Conservation (phyloP, 2,797 vertebrate genomes). For the Acanthurus leucopareius region DNA sequence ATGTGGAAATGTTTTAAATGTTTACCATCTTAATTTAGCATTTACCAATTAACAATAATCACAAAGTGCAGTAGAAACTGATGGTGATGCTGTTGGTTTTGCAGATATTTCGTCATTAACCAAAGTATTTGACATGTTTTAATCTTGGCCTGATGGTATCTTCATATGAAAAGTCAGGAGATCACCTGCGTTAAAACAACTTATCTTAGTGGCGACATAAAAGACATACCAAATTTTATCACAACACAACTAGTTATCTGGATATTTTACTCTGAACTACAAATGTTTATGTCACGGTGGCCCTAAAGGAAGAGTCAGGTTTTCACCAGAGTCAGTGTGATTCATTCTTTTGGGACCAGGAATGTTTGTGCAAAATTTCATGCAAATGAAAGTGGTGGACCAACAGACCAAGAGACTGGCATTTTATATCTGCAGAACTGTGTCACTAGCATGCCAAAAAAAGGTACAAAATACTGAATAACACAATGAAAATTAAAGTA, state of each 20-base stretch:
- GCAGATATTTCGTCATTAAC: neutral
- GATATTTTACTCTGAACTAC: too few species aligned
- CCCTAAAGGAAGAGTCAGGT: too few species aligned
- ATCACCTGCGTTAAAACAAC: too few species aligned
- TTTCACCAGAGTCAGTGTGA: neutral
- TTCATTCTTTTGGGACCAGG: neutral
- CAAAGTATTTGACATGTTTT: neutral
- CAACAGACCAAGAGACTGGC: neutral
- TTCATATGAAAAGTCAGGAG: neutral
- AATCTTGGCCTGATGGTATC: neutral
- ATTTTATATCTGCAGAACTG: neutral
- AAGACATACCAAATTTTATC: too few species aligned
- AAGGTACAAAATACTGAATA: neutral
- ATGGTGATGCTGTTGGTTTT: neutral
- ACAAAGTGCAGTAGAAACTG: neutral
- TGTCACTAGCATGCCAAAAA: neutral
- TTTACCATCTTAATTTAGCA: neutral
- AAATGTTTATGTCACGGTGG: too few species aligned
- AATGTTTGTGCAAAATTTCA: neutral
- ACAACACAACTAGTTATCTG: too few species aligned
- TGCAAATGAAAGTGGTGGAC: neutral
- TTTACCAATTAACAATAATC: neutral
- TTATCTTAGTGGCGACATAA: too few species aligned
- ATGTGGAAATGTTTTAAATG: too few species aligned
- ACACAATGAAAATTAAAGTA: too few species aligned